Evolutionary conservation across 92 coral and sea anemone genomes (phyloP).

Genomic region (Metridium senile): DNA sequence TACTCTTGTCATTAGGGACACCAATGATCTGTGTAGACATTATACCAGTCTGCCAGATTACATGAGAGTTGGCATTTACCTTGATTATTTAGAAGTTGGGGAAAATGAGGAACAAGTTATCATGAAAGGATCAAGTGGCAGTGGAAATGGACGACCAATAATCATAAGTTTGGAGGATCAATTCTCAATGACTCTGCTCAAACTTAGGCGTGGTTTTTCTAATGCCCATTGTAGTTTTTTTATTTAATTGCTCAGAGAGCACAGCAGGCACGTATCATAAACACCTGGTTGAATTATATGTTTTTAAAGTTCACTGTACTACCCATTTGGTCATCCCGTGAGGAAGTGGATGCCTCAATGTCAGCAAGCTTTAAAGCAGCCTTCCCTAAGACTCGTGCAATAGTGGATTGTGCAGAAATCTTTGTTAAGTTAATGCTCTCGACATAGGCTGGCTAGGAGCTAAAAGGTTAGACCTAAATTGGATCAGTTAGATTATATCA

Average conservation of each 20-base stretch:
- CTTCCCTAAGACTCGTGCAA: slow-evolving; percentile 41
- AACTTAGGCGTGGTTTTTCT: slow-evolving; percentile 38
- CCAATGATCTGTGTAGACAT: slow-evolving; percentile 45
- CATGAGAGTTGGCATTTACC: slow-evolving; percentile 19
- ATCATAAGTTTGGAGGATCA: slow-evolving; percentile 37
- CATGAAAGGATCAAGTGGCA: slow-evolving; percentile 28
- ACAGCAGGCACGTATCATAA: too few species aligned
- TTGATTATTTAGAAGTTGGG: slow-evolving; percentile 34
- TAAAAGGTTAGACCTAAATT: too few species aligned
- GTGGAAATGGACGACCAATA: slow-evolving; percentile 38
- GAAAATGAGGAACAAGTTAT: slow-evolving; percentile 41
- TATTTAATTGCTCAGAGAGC: slow-evolving; percentile 44
- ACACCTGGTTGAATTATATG: slow-evolving; percentile 56
- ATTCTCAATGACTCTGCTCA: slow-evolving; percentile 31
- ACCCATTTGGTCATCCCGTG: slow-evolving; percentile 19
- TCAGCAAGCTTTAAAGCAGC: slow-evolving; percentile 37
- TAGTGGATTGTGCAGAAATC: slow-evolving; percentile 43
- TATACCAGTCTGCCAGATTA: slow-evolving; percentile 44
- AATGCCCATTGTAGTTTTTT: slow-evolving; percentile 42
- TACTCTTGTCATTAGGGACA: slow-evolving; percentile 18
- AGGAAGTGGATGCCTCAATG: slow-evolving; percentile 28
- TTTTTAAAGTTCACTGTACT: slow-evolving; percentile 40
- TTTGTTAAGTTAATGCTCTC: too few species aligned
- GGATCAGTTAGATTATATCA: too few species aligned
- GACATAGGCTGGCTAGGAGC: too few species aligned